Evolutionary conservation across 2,113 vertebrate species (phyloP).

Genomic region (Zapus hudsonius): DNA sequence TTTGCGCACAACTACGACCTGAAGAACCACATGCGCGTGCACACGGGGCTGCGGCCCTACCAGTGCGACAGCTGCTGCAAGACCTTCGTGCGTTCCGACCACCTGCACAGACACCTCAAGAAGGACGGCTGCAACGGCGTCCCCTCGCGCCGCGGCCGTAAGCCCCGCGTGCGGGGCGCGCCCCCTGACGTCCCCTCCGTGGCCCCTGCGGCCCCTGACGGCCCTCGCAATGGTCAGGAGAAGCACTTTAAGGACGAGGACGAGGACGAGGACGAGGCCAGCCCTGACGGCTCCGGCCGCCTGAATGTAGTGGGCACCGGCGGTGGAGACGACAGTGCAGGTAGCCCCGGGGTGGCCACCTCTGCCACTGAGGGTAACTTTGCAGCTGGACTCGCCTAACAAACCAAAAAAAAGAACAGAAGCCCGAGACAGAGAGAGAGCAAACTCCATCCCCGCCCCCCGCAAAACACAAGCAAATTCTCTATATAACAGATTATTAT

Average conservation of each 20-base stretch:
- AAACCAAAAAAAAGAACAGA: constrained; percentile 30
- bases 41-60: constrained; percentile 98
- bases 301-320: constrained; percentile 85
- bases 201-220: constrained; percentile 52
- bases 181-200: constrained; percentile 53
- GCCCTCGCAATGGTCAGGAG: constrained; percentile 84
- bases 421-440: constrained; percentile 44
- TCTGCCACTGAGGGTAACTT: constrained; percentile 77
- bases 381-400: constrained; percentile 83
- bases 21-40: constrained; percentile 99
- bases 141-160: constrained; percentile 93
- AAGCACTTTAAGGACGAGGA: constrained; percentile 83
- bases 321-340: constrained; percentile 72
- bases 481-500: constrained; percentile 75
- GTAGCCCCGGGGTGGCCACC: constrained; percentile 77
- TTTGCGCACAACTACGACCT: constrained; percentile 99
- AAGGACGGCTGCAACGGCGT: constrained; percentile 98
- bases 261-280: constrained; percentile 81
- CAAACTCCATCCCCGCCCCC: constrained; percentile 50
- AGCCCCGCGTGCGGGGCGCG: constrained; percentile 91
- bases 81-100: constrained; percentile 98
- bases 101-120: constrained; percentile 99
- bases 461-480: constrained; percentile 69
- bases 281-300: constrained; percentile 73
- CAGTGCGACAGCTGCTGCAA: constrained; percentile 99